These are phyloP conservation scores for Mechanitis mazaeus DNA, from an alignment of 2,888 invertebrate genomes.

Conservation along the genomic window DNA sequence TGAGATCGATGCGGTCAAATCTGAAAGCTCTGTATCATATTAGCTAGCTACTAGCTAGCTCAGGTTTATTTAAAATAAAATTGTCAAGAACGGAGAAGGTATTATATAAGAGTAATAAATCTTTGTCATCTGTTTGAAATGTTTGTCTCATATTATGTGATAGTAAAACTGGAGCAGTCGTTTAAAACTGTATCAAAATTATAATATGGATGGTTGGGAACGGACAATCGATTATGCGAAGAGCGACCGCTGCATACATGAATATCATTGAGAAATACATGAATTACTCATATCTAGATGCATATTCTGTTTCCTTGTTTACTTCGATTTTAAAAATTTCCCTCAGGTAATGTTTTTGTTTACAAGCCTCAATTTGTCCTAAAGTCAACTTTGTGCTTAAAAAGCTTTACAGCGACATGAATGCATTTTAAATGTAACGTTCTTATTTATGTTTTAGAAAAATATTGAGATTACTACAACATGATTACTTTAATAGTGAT, in stretches of 20 bases:
- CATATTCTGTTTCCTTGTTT: neutral
- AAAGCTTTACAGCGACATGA: too few species aligned
- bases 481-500: too few species aligned
- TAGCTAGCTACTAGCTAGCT: neutral
- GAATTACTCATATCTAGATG: neutral
- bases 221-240: conserved; percentile 2
- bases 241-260: neutral
- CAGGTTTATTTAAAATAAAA: neutral
- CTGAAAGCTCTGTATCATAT: too few species aligned
- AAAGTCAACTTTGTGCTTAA: too few species aligned
- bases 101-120: neutral
- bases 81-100: neutral
- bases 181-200: neutral
- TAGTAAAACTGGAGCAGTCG: neutral
- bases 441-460: too few species aligned
- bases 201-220: neutral
- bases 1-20: too few species aligned
- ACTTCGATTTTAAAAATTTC: neutral
- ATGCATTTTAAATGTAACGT: too few species aligned
- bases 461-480: too few species aligned
- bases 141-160: neutral
- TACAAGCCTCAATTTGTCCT: too few species aligned
- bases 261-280: conserved; percentile 3
- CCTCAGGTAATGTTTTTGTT: neutral
- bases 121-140: neutral